These are phyloP conservation scores for Drosophila saltans DNA, from an alignment of 1,140 invertebrate species.

Conservation along the genomic window DNA sequence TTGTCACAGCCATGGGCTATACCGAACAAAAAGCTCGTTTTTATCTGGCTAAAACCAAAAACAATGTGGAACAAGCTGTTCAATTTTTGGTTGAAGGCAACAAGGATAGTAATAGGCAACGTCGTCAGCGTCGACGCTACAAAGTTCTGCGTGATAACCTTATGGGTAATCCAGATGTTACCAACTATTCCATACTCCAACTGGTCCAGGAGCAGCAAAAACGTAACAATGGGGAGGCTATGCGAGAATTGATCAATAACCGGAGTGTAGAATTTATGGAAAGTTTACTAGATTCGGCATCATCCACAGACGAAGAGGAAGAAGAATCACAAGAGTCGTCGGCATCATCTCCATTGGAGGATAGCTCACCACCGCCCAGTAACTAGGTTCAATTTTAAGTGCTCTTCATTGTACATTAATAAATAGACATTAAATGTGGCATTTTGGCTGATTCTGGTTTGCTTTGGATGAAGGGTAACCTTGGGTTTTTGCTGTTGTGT, in stretches of 20 bases:
- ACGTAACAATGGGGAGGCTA: background rate
- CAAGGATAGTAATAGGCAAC: conserved; percentile 14
- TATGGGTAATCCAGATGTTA: conserved; percentile 43
- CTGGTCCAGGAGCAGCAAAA: conserved; percentile 28
- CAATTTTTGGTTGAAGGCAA: conserved; percentile 57
- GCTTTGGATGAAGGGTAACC: background rate
- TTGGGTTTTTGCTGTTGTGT: background rate
- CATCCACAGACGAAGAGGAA: background rate
- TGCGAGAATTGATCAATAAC: conserved; percentile 27
- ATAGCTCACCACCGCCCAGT: background rate
- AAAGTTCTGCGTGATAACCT: conserved; percentile 38
- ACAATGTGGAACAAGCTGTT: conserved; percentile 66
- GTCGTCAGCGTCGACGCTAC: conserved; percentile 20
- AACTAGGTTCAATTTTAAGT: conserved; percentile 7
- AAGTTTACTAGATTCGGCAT: conserved; percentile 25
- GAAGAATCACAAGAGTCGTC: conserved; percentile 1
- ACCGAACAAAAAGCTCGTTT: conserved; percentile 46
- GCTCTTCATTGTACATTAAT: conserved; percentile 17
- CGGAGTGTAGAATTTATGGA: conserved; percentile 36
- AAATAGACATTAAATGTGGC: conserved; percentile 20
- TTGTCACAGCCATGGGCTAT: conserved; percentile 66
- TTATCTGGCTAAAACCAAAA: conserved; percentile 45
- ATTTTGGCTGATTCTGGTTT: conserved; percentile 5
- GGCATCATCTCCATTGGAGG: background rate
- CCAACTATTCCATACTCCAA: conserved; percentile 32